Evolutionary conservation across 1,140 invertebrate genomes (phyloP).

Genomic region (Heliconius hewitsoni): DNA sequence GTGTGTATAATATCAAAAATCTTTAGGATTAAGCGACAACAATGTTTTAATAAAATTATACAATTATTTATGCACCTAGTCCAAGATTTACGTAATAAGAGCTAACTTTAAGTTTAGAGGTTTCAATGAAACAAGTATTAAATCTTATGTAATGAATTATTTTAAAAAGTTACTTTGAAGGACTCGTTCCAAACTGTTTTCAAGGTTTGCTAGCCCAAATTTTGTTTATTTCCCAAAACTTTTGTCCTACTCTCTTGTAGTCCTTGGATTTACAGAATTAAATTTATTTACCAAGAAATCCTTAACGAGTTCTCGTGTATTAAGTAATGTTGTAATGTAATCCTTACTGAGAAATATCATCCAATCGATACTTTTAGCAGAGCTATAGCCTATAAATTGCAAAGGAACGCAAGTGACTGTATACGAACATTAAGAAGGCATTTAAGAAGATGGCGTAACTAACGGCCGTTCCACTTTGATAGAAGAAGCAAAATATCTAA

Average conservation of each 20-base stretch:
- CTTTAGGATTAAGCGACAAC: neutral
- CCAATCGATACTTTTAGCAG: neutral
- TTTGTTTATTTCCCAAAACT: slow-evolving; percentile 3
- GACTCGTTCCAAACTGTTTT: slow-evolving; percentile 17
- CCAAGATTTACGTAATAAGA: neutral
- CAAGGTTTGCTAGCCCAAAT: slow-evolving; percentile 11
- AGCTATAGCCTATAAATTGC: neutral
- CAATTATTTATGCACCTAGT: neutral
- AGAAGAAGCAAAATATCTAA: neutral
- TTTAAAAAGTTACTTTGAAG: slow-evolving; percentile 18
- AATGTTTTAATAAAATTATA: neutral
- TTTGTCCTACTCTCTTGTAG: neutral
- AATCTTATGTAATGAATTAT: slow-evolving; percentile 17
- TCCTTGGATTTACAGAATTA: neutral
- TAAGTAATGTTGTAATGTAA: slow-evolving; percentile 1
- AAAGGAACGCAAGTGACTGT: slow-evolving; percentile 16
- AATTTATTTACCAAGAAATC: neutral
- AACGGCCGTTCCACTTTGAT: slow-evolving; percentile 30
- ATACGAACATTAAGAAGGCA: slow-evolving; percentile 2
- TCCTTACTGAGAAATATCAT: neutral
- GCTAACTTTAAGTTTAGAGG: neutral
- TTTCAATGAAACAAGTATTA: neutral
- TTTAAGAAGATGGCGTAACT: slow-evolving; percentile 31
- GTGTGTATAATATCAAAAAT: too few relatives aligned
- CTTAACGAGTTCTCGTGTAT: neutral